These are phyloP conservation scores for Onychomys leucogaster DNA, from an alignment of 2,797 vertebrate species.

Conservation along the genomic window DNA sequence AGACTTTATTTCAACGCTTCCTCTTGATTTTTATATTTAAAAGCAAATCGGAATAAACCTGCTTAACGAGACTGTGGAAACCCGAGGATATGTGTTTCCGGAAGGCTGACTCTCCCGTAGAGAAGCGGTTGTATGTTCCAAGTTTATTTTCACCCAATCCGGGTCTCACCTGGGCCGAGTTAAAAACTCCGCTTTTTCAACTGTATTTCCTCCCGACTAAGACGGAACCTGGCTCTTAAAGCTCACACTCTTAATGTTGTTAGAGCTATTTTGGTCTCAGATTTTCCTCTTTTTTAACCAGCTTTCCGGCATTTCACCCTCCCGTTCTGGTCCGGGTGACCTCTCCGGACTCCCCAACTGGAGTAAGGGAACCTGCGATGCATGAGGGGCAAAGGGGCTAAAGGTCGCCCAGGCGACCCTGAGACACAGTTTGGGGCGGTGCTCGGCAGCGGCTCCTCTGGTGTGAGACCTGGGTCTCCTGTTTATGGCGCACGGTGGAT, in stretches of 20 bases:
- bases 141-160: not conserved
- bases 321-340: accelerated
- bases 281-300: not conserved
- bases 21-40: not conserved
- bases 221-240: not conserved
- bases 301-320: not conserved
- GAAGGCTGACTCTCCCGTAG: not conserved
- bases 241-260: not conserved
- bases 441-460: accelerated
- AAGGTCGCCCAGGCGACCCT: not conserved
- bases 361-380: accelerated
- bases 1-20: not conserved
- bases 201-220: not conserved
- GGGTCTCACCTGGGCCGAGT: not conserved
- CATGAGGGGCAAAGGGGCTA: accelerated
- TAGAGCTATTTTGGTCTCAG: not conserved
- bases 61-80: not conserved
- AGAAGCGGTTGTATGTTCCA: not conserved
- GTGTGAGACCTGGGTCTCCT: not conserved
- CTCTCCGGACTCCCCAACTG: too few species aligned
- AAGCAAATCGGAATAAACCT: not conserved
- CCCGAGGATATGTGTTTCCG: not conserved
- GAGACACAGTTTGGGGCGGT: accelerated
- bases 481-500: not conserved
- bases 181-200: not conserved